A percentile compares a stretch with the other conserved stretches of the same genome.
Evolutionary conservation across 2,888 invertebrate species (phyloP).

Genomic region (Muschampia plurimacula): DNA sequence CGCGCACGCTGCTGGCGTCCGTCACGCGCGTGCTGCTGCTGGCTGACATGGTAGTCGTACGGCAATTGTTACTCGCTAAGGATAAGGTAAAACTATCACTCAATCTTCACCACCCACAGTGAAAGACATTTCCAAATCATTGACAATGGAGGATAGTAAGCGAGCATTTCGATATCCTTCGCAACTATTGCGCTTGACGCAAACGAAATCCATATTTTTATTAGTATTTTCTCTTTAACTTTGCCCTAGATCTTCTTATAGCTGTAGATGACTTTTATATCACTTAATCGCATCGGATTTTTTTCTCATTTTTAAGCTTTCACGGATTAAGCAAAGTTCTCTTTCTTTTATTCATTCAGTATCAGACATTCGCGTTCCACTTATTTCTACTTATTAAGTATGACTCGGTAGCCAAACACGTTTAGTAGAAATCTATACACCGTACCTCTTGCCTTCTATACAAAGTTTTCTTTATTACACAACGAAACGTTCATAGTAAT

Average conservation of each 20-base stretch:
- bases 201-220: slow-evolving; percentile 1
- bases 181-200: slow-evolving; percentile 11
- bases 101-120: slow-evolving; percentile 37
- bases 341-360: slow-evolving; percentile 34
- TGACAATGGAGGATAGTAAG: slow-evolving; percentile 32
- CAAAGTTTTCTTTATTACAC: slow-evolving; percentile 6
- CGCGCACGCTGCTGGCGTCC: slow-evolving; percentile 96
- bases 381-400: slow-evolving; percentile 11
- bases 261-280: slow-evolving; percentile 27
- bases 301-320: slow-evolving; percentile 37
- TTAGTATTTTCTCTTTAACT: slow-evolving; percentile 23
- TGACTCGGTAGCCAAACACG: slow-evolving; percentile 29
- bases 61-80: slow-evolving; percentile 97
- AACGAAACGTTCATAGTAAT: slow-evolving; percentile 9
- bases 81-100: slow-evolving; percentile 90
- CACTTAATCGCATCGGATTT: slow-evolving; percentile 20
- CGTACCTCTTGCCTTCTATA: not conserved
- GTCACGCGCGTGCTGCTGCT: slow-evolving; percentile 98
- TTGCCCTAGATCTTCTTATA: slow-evolving; percentile 29
- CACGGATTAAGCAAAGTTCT: slow-evolving; percentile 33
- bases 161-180: slow-evolving; percentile 29
- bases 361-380: slow-evolving; percentile 30
- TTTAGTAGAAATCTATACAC: slow-evolving; percentile 17
- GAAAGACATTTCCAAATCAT: slow-evolving; percentile 33
- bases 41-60: slow-evolving; percentile 98